Evolutionary conservation across 2,797 vertebrate genomes (phyloP), one percentile per base, ranked within the genome.

Genomic region (Falco columbarius): DNA sequence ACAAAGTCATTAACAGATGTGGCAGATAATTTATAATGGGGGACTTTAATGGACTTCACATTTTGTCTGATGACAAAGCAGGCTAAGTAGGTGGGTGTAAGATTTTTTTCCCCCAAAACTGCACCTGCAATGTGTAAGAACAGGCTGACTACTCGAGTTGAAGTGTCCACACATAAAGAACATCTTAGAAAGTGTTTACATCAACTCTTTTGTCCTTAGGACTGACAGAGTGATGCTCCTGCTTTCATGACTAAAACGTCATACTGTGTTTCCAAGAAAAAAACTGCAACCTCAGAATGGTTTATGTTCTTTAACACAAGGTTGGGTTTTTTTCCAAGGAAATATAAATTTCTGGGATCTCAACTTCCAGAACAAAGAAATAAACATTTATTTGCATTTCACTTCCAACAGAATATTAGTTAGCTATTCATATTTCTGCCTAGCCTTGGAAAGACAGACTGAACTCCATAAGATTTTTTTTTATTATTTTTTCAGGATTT

Each of bases 1-100:
- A 90, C 36, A 90, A 91, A 91, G 38, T 81, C 55, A 88, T 90
- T 97, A 94, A 76, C 30, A 73, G 47, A 80, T 52, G 61, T 71
- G 52, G 80, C 34, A 27, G 73, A 73, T 51, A 89, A 89, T 74
- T 96, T 86, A 61, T 76, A 74, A 58, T 8, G 30, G 15, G 52
- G 62, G 63, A 81, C 30, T 75, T 91, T 38, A 89, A 51, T 38
- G 19, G 40, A 90, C 62, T 91, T 88, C 54, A 44, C 0, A 4
- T 4, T 75, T 72, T 62, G 13, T 61, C 46, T 70, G 83, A 86
- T 46, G 44, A 90, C 81, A 79, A 83, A 86, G n/a, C 52, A 95
- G 54, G 32, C 54, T 63, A 63, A 80, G 32, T 30, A 87, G 40
- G 15, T 47, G 27, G 47, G 72, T 63, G 11, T n/a, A 34, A 58